phyloP scores from a whole-genome alignment of 2,797 vertebrate species.

The Artibeus jamaicensis region DNA sequence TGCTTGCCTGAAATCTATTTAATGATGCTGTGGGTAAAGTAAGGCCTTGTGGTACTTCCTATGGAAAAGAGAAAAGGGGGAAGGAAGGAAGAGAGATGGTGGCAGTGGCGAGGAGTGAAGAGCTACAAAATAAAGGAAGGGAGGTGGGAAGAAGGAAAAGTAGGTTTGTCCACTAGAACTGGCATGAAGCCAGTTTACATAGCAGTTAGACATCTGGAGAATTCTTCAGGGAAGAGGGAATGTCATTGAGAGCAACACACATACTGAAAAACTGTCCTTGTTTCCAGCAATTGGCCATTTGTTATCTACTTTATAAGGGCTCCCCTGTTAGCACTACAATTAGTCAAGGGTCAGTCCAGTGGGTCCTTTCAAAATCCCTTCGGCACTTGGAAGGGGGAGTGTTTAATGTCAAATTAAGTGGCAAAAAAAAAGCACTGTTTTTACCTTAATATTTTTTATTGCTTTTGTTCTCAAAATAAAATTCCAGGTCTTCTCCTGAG shows the following conservation, averaged over 20 bases:
- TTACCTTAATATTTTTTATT: neutral
- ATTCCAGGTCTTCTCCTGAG: neutral
- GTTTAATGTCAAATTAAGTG: slow-evolving; percentile 20
- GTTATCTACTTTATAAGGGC: slow-evolving; percentile 55
- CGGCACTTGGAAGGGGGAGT: slow-evolving; percentile 22
- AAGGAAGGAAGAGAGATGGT: neutral
- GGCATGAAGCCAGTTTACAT: neutral
- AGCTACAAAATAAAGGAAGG: neutral
- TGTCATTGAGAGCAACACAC: slow-evolving; percentile 18
- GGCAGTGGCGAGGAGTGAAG: neutral
- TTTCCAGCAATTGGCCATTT: slow-evolving; percentile 58
- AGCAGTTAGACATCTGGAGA: slow-evolving; percentile 58
- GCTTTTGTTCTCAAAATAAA: slow-evolving; percentile 13
- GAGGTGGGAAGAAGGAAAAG: neutral
- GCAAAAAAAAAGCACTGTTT: slow-evolving; percentile 24
- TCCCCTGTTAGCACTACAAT: slow-evolving; percentile 58
- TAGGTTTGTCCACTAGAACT: neutral
- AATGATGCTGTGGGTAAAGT: neutral
- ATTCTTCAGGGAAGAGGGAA: slow-evolving; percentile 51
- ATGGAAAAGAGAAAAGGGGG: neutral
- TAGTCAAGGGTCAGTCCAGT: slow-evolving; percentile 55
- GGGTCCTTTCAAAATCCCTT: slow-evolving; percentile 63
- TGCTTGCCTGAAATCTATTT: neutral
- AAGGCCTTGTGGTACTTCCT: neutral
- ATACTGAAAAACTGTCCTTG: slow-evolving; percentile 61